Evolutionary conservation across 2,797 vertebrate genomes (phyloP), one percentile per base, ranked within the genome.

Genomic region (Amphiprion clarkii): DNA sequence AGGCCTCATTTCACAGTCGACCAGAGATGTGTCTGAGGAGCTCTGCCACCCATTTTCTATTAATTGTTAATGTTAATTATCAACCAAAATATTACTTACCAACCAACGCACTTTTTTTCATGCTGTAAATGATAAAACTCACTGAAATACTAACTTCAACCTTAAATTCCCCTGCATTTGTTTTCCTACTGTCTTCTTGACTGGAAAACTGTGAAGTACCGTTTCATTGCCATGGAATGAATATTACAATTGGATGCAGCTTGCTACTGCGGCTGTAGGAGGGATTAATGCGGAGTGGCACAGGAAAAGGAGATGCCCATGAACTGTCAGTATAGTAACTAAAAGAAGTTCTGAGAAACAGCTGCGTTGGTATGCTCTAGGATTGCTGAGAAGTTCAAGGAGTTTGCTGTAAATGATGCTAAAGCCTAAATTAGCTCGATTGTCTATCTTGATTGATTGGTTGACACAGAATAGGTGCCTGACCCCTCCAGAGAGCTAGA

Each of bases 261-360:
- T 48, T 76, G 66, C 73, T 78, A 19, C 82, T 78, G 74, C 56
- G 72, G 78, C 74, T 77, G 58, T 53, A 67, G 63, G 48, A 66
- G 73, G 71, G 66, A 75, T 79, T 64, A 79, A 58, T 60, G 54
- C 69, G 39, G 57, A 76, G 77, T 40, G 40, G 69, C 54, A 74
- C 21, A 48, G 42, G 73, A 56, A 88, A 87, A 87, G 82, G 39
- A 83, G 67, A 80, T 86, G 73, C 72, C 69, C 71, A 82, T 89
- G 86, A 90, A 89, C 78, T 80, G 65, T 81, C 82, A 83, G 76
- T 83, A 67, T 48, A 78, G 76, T 65, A 69, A 80, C 81, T 76
- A 71, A 78, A 40, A 66, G 33, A 42, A 29, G 21, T 65, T 76
- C 29, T 58, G 23, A 63, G 70, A 71, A 75, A 58, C 71, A 72